phyloP scores from a whole-genome alignment of 2,888 invertebrate genomes.

The Nowickia ferox region DNA sequence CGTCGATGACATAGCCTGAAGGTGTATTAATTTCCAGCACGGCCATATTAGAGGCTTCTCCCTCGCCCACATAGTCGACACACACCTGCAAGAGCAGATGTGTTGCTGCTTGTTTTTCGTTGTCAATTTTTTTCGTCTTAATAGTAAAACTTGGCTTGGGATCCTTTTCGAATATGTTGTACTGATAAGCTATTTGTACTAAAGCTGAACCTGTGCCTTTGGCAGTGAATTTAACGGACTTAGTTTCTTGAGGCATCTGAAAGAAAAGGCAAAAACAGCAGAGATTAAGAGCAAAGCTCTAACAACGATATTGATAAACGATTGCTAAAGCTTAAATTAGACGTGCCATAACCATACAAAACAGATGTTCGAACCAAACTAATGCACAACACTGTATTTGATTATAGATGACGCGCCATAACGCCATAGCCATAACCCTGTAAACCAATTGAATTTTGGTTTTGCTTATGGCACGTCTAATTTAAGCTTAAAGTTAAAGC shows the following conservation, averaged over 20 bases:
- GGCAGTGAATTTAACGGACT: slow-evolving; percentile 89
- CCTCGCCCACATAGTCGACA: slow-evolving; percentile 85
- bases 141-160: slow-evolving; percentile 94
- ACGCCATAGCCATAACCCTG: no score
- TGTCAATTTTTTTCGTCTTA: slow-evolving; percentile 89
- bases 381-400: no score
- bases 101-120: slow-evolving; percentile 84
- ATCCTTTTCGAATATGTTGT: slow-evolving; percentile 93
- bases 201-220: slow-evolving; percentile 92
- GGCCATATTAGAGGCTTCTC: slow-evolving; percentile 92
- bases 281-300: background rate
- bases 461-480: no score
- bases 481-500: no score
- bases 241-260: slow-evolving; percentile 82
- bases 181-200: slow-evolving; percentile 90
- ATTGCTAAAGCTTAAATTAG: no score
- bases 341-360: no score
- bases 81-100: slow-evolving; percentile 92
- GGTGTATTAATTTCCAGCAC: slow-evolving; percentile 95
- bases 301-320: no score
- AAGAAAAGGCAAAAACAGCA: background rate
- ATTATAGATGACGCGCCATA: no score
- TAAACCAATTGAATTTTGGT: no score
- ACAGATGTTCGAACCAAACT: no score
- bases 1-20: slow-evolving; percentile 94